These are phyloP conservation scores for Byasa hedistus DNA, from an alignment of 2,888 invertebrate species.

Conservation along the genomic window DNA sequence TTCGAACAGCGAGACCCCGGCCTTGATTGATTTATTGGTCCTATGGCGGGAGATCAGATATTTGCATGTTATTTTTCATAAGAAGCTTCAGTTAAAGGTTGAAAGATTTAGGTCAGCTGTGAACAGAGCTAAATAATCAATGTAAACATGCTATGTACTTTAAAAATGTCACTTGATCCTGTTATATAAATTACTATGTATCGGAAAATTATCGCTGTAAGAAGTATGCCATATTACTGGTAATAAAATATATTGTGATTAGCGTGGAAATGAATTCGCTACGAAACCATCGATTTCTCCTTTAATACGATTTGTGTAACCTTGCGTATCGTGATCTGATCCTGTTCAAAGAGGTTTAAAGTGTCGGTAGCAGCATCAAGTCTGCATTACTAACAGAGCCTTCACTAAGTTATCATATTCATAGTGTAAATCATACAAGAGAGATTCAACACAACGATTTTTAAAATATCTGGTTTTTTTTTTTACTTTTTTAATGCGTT, in stretches of 20 bases:
- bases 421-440: too few species aligned
- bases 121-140: background rate
- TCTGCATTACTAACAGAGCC: background rate
- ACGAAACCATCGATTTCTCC: slow-evolving; percentile 38
- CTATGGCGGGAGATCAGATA: slow-evolving; percentile 10
- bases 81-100: slow-evolving; percentile 1
- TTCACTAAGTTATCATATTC: too few species aligned
- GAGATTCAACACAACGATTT: too few species aligned
- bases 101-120: slow-evolving; percentile 18
- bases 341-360: slow-evolving; percentile 51
- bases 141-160: too few species aligned
- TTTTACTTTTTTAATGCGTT: too few species aligned
- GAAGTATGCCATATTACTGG: too few species aligned
- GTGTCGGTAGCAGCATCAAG: background rate
- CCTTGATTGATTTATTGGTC: slow-evolving; percentile 26
- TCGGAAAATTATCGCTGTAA: too few species aligned
- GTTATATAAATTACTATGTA: too few species aligned
- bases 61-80: slow-evolving; percentile 30
- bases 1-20: slow-evolving; percentile 1
- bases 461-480: too few species aligned
- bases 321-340: slow-evolving; percentile 49
- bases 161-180: too few species aligned
- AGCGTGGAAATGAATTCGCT: background rate
- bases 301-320: slow-evolving; percentile 69
- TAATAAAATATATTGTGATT: too few species aligned